Conservation (phyloP, 2,888 invertebrate species). For the Lycocerus yunnanus region DNA sequence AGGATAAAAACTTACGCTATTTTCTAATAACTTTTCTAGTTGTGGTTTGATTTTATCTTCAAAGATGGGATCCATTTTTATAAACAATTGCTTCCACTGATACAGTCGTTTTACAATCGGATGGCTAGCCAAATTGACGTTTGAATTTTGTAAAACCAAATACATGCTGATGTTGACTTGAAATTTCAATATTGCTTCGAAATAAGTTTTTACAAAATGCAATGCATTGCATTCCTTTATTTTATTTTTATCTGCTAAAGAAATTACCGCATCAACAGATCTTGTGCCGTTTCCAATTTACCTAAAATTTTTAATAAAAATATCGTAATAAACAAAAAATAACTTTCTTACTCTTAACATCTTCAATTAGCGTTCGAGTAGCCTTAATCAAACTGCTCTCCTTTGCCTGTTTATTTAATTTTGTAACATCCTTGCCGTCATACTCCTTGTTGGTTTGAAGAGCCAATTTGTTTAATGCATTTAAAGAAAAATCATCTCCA, state of each 20-base stretch:
- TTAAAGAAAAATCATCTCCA: slow-evolving; percentile 75
- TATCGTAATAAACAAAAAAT: not conserved
- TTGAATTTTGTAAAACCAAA: slow-evolving; percentile 79
- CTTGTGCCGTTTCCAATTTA: slow-evolving; percentile 65
- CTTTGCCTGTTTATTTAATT: slow-evolving; percentile 82
- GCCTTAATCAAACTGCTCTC: slow-evolving; percentile 68
- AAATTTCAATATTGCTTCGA: slow-evolving; percentile 57
- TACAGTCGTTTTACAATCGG: slow-evolving; percentile 87
- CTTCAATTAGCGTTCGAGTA: slow-evolving; percentile 64
- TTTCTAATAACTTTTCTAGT: slow-evolving; percentile 64
- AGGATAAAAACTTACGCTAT: slow-evolving; percentile 18
- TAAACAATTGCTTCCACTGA: slow-evolving; percentile 77
- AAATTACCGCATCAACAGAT: slow-evolving; percentile 67
- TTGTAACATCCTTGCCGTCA: slow-evolving; percentile 45
- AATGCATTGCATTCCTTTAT: slow-evolving; percentile 69
- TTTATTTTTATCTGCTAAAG: slow-evolving; percentile 64
- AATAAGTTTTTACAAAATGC: slow-evolving; percentile 68
- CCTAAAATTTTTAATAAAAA: slow-evolving; percentile 34
- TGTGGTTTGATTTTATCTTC: slow-evolving; percentile 70
- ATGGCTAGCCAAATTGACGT: slow-evolving; percentile 75
- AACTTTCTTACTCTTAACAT: slow-evolving; percentile 71
- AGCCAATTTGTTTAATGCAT: slow-evolving; percentile 54
- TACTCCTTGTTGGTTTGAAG: slow-evolving; percentile 42
- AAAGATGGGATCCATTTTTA: slow-evolving; percentile 73
- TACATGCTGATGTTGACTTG: slow-evolving; percentile 80